Conservation (phyloP, 2,888 invertebrate species). For the Chrysolina americana region DNA sequence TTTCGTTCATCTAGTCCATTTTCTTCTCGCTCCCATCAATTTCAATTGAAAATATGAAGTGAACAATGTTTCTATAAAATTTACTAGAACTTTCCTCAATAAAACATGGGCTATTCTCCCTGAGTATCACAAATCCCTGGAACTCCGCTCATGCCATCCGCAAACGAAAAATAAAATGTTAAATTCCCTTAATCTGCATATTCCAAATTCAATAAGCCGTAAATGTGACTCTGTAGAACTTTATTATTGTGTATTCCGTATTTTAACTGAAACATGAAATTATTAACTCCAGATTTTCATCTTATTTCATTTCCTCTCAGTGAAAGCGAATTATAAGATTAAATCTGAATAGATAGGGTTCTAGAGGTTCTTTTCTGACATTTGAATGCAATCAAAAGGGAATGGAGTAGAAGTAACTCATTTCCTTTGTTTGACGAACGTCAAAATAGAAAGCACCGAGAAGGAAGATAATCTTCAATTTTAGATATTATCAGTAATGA, state of each 20-base stretch:
- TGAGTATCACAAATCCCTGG: constrained; percentile 10
- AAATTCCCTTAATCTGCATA: constrained; percentile 49
- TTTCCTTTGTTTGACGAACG: not conserved
- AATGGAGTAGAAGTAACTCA: not conserved
- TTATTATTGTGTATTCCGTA: constrained; percentile 46
- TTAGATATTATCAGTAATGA: too few species aligned
- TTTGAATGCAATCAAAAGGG: not conserved
- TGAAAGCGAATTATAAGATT: constrained; percentile 31
- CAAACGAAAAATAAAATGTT: constrained; percentile 43
- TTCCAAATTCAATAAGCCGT: constrained; percentile 51
- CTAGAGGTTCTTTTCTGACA: not conserved
- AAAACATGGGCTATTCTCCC: constrained; percentile 1
- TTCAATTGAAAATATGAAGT: too few species aligned
- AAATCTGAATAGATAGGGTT: constrained; percentile 21
- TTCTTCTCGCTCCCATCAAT: too few species aligned
- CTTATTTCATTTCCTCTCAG: constrained; percentile 37
- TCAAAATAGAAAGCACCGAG: too few species aligned
- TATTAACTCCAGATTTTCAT: constrained; percentile 37
- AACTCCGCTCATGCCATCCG: constrained; percentile 15
- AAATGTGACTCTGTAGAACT: constrained; percentile 47
- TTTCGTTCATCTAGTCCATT: too few species aligned
- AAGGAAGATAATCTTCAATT: too few species aligned
- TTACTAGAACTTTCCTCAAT: constrained; percentile 4
- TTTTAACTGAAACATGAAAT: constrained; percentile 41
- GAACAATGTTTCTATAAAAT: too few species aligned